A percentile compares a stretch with the other conserved stretches of the same genome.
These are phyloP conservation scores for Kryptopterus vitreolus DNA, from an alignment of 2,797 vertebrate genomes.

Conservation along the genomic window DNA sequence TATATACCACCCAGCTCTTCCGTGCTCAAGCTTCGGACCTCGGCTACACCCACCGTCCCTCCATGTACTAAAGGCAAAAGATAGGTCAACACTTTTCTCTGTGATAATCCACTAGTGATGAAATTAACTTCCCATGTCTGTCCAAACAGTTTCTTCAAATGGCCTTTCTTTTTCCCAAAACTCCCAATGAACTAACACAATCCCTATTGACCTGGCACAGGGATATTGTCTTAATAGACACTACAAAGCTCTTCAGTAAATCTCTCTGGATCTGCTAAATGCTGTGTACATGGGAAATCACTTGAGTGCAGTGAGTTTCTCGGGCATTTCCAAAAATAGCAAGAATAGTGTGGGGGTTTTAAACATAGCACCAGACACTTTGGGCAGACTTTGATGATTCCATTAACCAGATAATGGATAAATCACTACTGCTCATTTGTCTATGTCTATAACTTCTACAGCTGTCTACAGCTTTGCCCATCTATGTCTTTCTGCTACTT, in stretches of 20 bases:
- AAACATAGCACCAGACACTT: background rate
- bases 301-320: background rate
- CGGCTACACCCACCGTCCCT: background rate
- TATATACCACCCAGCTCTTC: background rate
- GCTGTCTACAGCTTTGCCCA: background rate
- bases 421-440: constrained; percentile 23
- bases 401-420: constrained; percentile 32
- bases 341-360: background rate
- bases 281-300: background rate
- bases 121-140: background rate
- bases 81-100: background rate
- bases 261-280: background rate
- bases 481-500: constrained; percentile 8
- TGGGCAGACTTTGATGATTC: constrained; percentile 17
- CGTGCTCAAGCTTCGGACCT: background rate
- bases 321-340: background rate
- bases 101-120: background rate
- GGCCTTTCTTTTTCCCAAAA: background rate
- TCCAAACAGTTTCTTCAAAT: background rate
- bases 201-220: background rate
- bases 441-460: constrained; percentile 8
- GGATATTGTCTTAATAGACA: background rate
- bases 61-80: background rate
- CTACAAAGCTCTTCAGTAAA: background rate
- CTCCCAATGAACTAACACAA: background rate